These are phyloP conservation scores for Mellivora capensis DNA, from an alignment of 2,113 vertebrate species.

Conservation along the genomic window DNA sequence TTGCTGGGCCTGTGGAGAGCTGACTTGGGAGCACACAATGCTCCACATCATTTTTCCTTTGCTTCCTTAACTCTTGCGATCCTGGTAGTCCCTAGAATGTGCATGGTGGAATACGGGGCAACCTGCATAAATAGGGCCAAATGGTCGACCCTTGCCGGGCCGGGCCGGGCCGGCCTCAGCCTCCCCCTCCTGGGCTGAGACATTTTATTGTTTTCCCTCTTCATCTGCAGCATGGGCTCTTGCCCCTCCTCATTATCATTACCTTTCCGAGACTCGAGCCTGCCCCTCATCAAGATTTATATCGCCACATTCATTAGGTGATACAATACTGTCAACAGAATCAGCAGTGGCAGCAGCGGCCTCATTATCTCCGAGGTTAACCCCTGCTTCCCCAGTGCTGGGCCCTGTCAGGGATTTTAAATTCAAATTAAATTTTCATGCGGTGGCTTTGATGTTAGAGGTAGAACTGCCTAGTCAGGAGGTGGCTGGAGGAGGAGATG, in stretches of 20 bases:
- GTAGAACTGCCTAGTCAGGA: constrained; percentile 62
- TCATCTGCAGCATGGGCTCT: neutral
- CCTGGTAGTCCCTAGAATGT: accelerated
- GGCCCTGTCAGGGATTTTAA: constrained; percentile 69
- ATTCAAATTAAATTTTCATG: constrained; percentile 77
- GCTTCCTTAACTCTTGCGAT: neutral
- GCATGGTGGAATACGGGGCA: too few species aligned
- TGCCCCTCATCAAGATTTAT: constrained; percentile 72
- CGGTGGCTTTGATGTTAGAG: constrained; percentile 66
- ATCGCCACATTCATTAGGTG: constrained; percentile 67
- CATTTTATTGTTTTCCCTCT: neutral
- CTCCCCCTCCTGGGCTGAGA: neutral
- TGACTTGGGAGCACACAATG: neutral
- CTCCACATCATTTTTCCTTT: neutral
- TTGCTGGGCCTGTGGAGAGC: neutral
- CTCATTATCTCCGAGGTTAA: constrained; percentile 74
- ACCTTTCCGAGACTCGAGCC: constrained; percentile 45
- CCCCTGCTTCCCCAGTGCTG: constrained; percentile 66
- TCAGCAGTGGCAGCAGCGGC: constrained; percentile 58
- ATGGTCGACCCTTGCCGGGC: accelerated
- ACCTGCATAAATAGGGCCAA: neutral
- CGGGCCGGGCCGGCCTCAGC: neutral
- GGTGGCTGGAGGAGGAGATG: neutral
- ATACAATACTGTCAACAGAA: constrained; percentile 72
- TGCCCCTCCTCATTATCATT: constrained; percentile 48